These are phyloP conservation scores for Conopomorpha cramerella DNA, from an alignment of 1,140 invertebrate genomes.

Conservation along the genomic window DNA sequence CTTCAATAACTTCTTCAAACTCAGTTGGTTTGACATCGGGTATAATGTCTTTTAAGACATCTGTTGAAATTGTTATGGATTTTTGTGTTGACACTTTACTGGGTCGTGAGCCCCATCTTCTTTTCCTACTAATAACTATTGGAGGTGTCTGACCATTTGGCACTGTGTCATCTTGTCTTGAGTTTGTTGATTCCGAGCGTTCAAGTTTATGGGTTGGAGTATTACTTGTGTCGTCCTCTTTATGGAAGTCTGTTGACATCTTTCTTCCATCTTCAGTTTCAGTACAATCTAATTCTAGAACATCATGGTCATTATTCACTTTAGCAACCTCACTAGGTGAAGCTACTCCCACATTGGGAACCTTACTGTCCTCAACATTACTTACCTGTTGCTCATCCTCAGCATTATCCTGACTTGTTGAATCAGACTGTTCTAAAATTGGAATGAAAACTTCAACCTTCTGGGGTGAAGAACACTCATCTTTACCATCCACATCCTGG, in stretches of 20 bases:
- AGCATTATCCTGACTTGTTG: no score
- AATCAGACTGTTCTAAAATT: no score
- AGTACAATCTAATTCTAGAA: conserved; percentile 38
- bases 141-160: conserved; percentile 25
- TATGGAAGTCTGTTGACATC: conserved; percentile 7
- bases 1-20: conserved; percentile 58
- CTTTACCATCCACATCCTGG: no score
- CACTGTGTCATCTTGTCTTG: conserved; percentile 13
- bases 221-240: conserved; percentile 8
- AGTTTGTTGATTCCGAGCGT: conserved; percentile 7
- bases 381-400: conserved; percentile 33
- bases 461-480: no score
- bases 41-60: conserved; percentile 64
- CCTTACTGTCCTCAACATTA: conserved; percentile 35
- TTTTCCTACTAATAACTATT: conserved; percentile 30
- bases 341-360: conserved; percentile 20
- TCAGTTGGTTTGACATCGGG: conserved; percentile 59
- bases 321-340: conserved; percentile 18
- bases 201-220: conserved; percentile 9
- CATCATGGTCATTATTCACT: conserved; percentile 42
- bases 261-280: conserved; percentile 15
- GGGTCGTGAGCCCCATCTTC: conserved; percentile 49
- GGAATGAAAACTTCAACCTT: no score
- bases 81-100: conserved; percentile 45
- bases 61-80: conserved; percentile 63